phyloP scores from a whole-genome alignment of 2,797 vertebrate species.

The Pachyuromys duprasi region DNA sequence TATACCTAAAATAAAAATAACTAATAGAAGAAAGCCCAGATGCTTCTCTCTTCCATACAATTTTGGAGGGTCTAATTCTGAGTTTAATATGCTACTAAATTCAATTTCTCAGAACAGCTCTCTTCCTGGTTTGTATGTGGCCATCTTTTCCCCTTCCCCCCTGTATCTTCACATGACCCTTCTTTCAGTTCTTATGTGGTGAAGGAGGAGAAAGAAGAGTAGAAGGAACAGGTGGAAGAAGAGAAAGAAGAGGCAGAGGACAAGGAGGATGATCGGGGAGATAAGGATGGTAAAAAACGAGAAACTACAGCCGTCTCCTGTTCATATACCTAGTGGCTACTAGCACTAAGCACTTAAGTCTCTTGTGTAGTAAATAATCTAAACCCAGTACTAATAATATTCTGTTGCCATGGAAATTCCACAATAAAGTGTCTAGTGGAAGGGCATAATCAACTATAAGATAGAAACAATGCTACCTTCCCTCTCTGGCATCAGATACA shows the following conservation, averaged over 20 bases:
- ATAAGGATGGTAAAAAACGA: neutral
- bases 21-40: neutral
- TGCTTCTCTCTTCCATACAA: neutral
- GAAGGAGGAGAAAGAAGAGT: neutral
- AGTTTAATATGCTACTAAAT: neutral
- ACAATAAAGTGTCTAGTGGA: neutral
- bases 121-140: neutral
- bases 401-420: neutral
- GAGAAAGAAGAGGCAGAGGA: too few relatives aligned
- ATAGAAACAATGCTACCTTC: neutral
- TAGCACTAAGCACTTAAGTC: neutral
- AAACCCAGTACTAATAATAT: neutral
- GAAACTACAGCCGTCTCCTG: accelerated
- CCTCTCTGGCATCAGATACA: neutral
- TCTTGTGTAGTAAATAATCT: neutral
- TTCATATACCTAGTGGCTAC: accelerated
- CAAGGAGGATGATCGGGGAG: accelerated
- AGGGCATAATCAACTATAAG: neutral
- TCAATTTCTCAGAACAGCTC: neutral
- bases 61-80: neutral
- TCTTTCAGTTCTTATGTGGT: neutral
- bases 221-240: accelerated
- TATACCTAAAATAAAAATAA: neutral
- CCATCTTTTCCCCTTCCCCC: neutral
- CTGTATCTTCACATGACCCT: accelerated